Evolutionary conservation across 2,797 vertebrate genomes (phyloP), one percentile per base, ranked within the genome.

Genomic region (Rhinichthys osculus): DNA sequence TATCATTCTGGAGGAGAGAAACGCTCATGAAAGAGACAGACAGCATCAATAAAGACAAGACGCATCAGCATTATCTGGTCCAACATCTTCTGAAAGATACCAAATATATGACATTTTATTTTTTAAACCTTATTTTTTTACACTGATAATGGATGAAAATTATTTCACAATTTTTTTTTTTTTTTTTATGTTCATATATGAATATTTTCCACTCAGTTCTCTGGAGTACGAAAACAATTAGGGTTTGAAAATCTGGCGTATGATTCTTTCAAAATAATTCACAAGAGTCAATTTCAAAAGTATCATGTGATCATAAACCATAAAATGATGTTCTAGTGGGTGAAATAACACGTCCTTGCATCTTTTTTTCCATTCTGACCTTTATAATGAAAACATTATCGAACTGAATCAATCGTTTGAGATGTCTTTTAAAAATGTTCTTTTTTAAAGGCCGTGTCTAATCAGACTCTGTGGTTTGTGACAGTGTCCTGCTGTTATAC

Each of bases 401-500:
- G 3, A 21, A 5, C 72, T 52, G 27, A 74, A 52, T 74, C 16
- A 21, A 3, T 74, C 27, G 7, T 33, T 11, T 52, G 27, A 13
- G 17, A 21, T 19, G 1, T 47, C 3, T 47, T 47, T 27, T 47
- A 14, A 44, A 44, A 44, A 40, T 9, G 40, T 3, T 11, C 1
- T 30, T 30, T 50, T 73, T 74, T 74, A 21, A 33, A 73, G 78
- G 84, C 83, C 13, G 13, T 78, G 89, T 89, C 89, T 83, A 87
- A 87, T 84, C 70, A 0, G 78, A 64, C 13, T 1, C 4, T 85
- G 86, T 89, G 90, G 85, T 87, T 88, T 84, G 76, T 27, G 11
- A 30, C 57, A 4, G 77, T 78, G 67, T 90, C 90, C 90, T 67
- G 85, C 86, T 86, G 89, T 87, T 90, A 76, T 54, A 38, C 5